A percentile compares a stretch with the other conserved stretches of the same genome.
phyloP scores from a whole-genome alignment of 92 coral and sea anemone genomes.

The Diadumene lineata region DNA sequence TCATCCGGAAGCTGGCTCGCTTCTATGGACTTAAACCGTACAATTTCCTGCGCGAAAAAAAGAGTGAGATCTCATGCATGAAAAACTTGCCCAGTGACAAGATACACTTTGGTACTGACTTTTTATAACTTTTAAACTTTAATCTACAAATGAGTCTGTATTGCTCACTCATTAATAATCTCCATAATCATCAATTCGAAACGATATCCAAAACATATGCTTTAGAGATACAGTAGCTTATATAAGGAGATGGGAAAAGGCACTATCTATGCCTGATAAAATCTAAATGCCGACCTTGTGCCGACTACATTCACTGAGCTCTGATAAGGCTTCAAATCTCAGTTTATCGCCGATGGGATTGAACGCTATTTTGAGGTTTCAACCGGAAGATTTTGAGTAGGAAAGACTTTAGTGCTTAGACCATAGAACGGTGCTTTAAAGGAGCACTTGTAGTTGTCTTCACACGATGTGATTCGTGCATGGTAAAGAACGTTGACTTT shows the following conservation, averaged over 20 bases:
- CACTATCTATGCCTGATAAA: conserved; percentile 10
- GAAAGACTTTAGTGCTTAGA: not conserved
- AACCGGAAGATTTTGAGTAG: not conserved
- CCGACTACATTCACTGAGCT: conserved; percentile 12
- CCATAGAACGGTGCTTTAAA: not conserved
- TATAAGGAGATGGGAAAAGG: conserved; percentile 6
- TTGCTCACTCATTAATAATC: not conserved
- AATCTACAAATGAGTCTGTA: too few relatives aligned
- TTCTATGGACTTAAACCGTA: too few relatives aligned
- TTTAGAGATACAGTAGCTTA: conserved; percentile 1
- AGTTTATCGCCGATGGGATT: not conserved
- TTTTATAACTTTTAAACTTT: too few relatives aligned
- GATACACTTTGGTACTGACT: too few relatives aligned
- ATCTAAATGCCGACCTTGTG: conserved; percentile 23
- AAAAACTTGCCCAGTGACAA: too few relatives aligned
- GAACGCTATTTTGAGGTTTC: conserved; percentile 20
- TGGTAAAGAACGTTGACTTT: too few relatives aligned
- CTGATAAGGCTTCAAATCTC: conserved; percentile 15
- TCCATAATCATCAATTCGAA: not conserved
- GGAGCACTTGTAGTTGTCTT: not conserved
- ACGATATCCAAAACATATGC: conserved; percentile 11
- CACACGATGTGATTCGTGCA: not conserved
- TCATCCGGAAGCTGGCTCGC: too few relatives aligned
- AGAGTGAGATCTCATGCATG: too few relatives aligned
- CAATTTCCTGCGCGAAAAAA: too few relatives aligned